These are phyloP conservation scores for Cataglyphis albicans DNA, from an alignment of 2,888 invertebrate genomes.

Conservation along the genomic window DNA sequence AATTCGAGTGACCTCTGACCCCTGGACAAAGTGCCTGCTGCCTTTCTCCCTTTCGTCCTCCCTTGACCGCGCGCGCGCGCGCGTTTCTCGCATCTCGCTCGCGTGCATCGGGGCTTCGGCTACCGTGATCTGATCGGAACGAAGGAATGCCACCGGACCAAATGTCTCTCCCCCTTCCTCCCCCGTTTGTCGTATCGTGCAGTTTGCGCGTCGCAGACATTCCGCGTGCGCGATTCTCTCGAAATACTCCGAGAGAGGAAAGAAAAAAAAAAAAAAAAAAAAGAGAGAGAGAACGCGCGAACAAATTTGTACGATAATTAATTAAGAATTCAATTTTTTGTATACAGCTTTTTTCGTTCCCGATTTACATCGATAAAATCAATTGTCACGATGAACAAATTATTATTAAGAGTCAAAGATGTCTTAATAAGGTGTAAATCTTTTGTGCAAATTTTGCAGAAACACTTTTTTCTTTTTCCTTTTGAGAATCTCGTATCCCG, in stretches of 20 bases:
- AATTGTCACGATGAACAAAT: neutral
- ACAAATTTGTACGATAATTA: neutral
- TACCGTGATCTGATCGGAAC: constrained; percentile 46
- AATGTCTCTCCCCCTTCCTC: neutral
- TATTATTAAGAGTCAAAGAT: neutral
- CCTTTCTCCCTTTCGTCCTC: constrained; percentile 59
- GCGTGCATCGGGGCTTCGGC: constrained; percentile 33
- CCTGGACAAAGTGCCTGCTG: constrained; percentile 72
- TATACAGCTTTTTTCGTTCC: no score
- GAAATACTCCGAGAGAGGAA: neutral
- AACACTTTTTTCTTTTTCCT: neutral
- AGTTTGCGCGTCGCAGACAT: constrained; percentile 10
- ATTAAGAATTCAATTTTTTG: neutral
- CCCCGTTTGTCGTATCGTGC: constrained; percentile 29
- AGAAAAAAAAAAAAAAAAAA: no score
- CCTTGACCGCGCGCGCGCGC: neutral
- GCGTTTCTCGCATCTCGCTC: constrained; percentile 37
- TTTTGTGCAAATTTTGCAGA: neutral
- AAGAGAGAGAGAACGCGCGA: neutral
- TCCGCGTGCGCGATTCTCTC: neutral
- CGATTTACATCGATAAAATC: neutral
- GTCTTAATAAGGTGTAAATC: neutral
- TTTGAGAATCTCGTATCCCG: neutral
- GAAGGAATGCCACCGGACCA: constrained; percentile 50
- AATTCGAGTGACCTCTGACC: constrained; percentile 80